A percentile compares a stretch with the other conserved stretches of the same genome.
Evolutionary conservation across 2,113 vertebrate species (phyloP).

Genomic region (Sylvia atricapilla): DNA sequence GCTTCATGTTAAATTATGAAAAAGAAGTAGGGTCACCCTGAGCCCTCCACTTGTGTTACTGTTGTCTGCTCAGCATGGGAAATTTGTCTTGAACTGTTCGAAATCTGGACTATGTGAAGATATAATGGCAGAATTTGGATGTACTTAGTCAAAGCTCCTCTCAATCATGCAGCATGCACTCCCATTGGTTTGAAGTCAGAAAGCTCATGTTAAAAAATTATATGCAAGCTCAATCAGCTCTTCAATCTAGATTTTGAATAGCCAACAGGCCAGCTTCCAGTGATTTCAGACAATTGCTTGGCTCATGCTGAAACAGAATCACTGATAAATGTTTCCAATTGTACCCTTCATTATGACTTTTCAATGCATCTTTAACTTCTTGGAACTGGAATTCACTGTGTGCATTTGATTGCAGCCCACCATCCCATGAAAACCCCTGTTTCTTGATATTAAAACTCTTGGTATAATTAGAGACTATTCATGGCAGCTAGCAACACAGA

Average conservation of each 20-base stretch:
- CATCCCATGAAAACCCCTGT: not conserved
- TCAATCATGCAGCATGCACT: not conserved
- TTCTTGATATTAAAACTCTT: not conserved
- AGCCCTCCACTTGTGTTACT: not conserved
- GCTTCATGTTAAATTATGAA: not conserved
- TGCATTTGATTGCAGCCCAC: constrained; percentile 5
- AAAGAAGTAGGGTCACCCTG: not conserved
- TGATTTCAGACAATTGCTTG: constrained; percentile 49
- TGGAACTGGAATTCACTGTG: not conserved
- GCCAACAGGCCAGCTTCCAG: not conserved
- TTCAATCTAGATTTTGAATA: constrained; percentile 43
- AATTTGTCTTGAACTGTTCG: not conserved
- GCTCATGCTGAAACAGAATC: constrained; percentile 24
- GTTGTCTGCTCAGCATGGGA: not conserved
- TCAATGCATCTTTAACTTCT: constrained; percentile 38
- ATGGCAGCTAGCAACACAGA: not conserved
- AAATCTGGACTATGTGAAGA: not conserved
- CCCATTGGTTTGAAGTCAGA: constrained; percentile 17
- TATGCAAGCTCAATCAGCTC: constrained; percentile 38
- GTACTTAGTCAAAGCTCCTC: not conserved
- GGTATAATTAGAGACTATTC: constrained; percentile 39
- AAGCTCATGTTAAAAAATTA: constrained; percentile 21
- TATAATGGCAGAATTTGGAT: not conserved
- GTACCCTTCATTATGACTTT: constrained; percentile 30
- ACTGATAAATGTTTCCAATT: constrained; percentile 31